Evolutionary conservation across 2,797 vertebrate genomes (phyloP).

Genomic region (Craterocephalus amniculus): DNA sequence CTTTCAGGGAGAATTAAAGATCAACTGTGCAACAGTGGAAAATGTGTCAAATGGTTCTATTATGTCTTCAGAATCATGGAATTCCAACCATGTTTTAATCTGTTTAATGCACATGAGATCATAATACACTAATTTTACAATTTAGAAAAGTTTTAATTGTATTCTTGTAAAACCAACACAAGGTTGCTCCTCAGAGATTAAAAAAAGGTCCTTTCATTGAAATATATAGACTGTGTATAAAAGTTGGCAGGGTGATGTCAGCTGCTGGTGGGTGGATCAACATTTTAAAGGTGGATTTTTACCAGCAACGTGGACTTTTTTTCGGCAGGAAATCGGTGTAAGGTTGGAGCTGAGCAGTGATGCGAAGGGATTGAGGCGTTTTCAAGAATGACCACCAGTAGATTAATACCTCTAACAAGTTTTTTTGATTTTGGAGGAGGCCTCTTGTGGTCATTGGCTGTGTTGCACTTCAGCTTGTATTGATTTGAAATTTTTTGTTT

Average conservation of each 20-base stretch:
- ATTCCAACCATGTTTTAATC: slow-evolving; percentile 10
- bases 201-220: background rate
- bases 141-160: background rate
- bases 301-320: background rate
- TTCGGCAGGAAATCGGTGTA: too few species aligned
- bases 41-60: slow-evolving; percentile 20
- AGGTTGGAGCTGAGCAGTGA: too few species aligned
- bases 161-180: slow-evolving; percentile 4
- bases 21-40: slow-evolving; percentile 18
- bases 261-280: background rate
- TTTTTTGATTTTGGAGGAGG: background rate
- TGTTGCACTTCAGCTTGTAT: background rate
- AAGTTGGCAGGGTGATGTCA: background rate
- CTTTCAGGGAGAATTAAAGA: slow-evolving; percentile 54
- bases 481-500: too few species aligned
- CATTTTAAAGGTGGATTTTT: background rate
- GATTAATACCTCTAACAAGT: background rate
- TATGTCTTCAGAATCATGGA: background rate
- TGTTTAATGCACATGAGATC: slow-evolving; percentile 1
- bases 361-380: background rate
- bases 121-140: background rate
- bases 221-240: background rate
- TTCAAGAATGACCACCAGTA: background rate
- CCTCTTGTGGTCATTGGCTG: background rate
- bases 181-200: background rate